A percentile compares a stretch with the other conserved stretches of the same genome.
Conservation (phyloP, 1,140 invertebrate genomes). For the Zaprionus inermis region DNA sequence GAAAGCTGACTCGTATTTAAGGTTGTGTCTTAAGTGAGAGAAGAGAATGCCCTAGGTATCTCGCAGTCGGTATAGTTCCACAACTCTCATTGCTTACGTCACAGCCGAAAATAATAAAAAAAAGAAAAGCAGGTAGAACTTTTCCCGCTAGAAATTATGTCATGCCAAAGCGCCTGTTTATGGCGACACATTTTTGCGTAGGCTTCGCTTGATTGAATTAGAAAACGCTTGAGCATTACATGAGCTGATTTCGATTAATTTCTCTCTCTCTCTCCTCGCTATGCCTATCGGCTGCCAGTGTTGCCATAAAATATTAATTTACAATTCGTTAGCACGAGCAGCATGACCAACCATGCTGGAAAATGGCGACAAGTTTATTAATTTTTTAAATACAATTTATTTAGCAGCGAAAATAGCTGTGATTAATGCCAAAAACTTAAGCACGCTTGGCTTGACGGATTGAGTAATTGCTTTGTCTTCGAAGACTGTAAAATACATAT, state of each 20-base stretch:
- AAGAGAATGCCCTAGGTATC: no score
- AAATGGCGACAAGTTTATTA: no score
- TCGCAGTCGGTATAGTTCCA: neutral
- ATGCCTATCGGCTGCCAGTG: neutral
- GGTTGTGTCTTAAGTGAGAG: no score
- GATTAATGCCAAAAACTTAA: no score
- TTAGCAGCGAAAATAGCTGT: no score
- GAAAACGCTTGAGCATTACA: neutral
- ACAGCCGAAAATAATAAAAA: neutral
- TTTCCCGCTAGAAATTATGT: neutral
- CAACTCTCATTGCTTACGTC: neutral
- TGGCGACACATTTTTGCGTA: neutral
- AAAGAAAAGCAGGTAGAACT: neutral
- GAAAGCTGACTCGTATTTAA: no score
- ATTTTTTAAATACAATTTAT: no score
- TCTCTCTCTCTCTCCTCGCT: neutral
- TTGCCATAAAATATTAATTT: neutral
- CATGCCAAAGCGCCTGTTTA: conserved; percentile 1
- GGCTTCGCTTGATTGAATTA: conserved; percentile 2
- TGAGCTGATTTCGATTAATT: neutral
- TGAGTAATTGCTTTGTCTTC: neutral
- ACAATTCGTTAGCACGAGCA: no score
- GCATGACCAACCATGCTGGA: no score
- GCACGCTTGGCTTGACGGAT: neutral
- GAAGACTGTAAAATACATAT: neutral